A percentile compares a stretch with the other conserved stretches of the same genome.
Evolutionary conservation across 1,140 invertebrate species (phyloP).

Genomic region (Trinorchestia longiramus): DNA sequence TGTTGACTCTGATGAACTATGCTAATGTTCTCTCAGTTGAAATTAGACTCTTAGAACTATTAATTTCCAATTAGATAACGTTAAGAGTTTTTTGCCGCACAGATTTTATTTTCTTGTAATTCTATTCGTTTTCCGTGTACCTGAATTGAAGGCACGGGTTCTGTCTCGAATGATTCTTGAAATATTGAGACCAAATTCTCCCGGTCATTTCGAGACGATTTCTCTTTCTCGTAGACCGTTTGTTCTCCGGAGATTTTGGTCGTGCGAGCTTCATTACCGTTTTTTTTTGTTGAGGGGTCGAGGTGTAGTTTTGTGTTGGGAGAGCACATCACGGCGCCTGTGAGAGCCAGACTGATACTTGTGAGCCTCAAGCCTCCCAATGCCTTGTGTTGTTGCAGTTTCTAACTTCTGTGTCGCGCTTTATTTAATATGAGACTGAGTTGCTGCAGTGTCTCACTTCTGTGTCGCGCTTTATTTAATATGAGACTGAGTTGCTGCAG

Average conservation of each 20-base stretch:
- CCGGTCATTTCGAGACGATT: background rate
- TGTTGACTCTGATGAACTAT: background rate
- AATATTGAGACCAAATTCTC: background rate
- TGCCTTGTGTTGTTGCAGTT: no score
- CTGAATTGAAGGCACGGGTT: background rate
- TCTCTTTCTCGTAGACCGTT: background rate
- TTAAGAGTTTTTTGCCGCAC: background rate
- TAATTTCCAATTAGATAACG: background rate
- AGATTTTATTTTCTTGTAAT: background rate
- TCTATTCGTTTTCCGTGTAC: background rate
- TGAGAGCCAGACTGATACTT: background rate
- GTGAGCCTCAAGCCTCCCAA: background rate
- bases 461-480: no score
- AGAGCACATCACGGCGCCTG: background rate
- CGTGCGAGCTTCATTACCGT: background rate
- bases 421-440: no score
- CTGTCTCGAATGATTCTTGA: background rate
- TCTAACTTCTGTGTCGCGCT: no score
- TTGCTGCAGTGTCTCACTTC: no score
- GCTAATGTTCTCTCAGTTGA: background rate
- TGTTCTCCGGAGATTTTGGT: background rate
- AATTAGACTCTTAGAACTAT: background rate
- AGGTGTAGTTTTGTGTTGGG: background rate
- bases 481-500: background rate
- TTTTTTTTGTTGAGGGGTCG: background rate